phyloP scores from a whole-genome alignment of 2,113 vertebrate genomes.

The Pogonocichla stellata region DNA sequence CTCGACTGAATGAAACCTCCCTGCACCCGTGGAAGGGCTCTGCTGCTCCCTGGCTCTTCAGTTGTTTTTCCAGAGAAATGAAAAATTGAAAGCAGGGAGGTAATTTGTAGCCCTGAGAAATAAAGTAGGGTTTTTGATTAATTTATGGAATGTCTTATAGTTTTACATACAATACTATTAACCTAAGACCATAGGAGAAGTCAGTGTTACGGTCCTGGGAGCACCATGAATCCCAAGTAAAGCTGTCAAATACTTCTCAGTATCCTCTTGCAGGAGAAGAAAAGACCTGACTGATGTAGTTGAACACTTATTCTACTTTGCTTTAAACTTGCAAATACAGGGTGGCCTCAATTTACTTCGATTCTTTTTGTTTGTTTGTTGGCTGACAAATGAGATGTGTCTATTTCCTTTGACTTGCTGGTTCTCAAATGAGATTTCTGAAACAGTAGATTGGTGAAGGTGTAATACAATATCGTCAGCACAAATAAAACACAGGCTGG shows the following conservation, averaged over 20 bases:
- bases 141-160: background rate
- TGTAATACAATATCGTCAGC: rapidly evolving
- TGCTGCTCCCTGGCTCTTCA: background rate
- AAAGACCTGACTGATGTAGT: background rate
- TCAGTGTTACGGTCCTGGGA: background rate
- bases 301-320: background rate
- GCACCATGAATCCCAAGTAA: background rate
- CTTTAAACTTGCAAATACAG: background rate
- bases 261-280: background rate
- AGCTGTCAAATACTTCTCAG: background rate
- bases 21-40: background rate
- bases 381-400: background rate
- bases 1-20: background rate
- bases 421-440: background rate
- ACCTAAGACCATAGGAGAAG: background rate
- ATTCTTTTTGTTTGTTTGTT: background rate
- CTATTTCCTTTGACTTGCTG: background rate
- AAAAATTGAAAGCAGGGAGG: background rate
- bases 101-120: background rate
- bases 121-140: background rate
- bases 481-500: background rate
- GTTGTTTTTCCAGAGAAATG: background rate
- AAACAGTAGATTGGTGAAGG: background rate
- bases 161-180: background rate
- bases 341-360: background rate